Evolutionary conservation across 2,797 vertebrate genomes (phyloP).

Genomic region (Denticeps clupeoides): DNA sequence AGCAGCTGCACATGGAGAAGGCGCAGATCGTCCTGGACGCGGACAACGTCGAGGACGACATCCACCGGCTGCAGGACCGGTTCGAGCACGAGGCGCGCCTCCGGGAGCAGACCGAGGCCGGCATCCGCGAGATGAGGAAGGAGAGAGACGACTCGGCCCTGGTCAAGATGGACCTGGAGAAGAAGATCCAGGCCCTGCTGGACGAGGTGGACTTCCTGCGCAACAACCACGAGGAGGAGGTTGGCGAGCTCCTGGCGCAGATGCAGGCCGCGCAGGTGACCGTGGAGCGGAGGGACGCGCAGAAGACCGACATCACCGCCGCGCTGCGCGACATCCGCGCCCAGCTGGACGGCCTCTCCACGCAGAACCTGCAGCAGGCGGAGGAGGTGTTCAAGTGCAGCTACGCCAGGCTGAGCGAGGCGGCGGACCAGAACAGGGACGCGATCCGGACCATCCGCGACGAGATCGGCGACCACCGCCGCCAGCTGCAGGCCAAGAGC

Average conservation of each 20-base stretch:
- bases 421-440: conserved; percentile 90
- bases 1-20: conserved; percentile 68
- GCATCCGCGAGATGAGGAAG: conserved; percentile 63
- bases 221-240: conserved; percentile 71
- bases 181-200: conserved; percentile 69
- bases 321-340: conserved; percentile 75
- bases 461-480: conserved; percentile 87
- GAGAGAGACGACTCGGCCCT: conserved; percentile 65
- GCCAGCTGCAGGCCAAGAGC: conserved; percentile 89
- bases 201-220: conserved; percentile 71
- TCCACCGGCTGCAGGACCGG: conserved; percentile 68
- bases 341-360: conserved; percentile 78
- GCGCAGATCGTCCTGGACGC: conserved; percentile 68
- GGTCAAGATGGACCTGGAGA: conserved; percentile 67
- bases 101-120: conserved; percentile 63
- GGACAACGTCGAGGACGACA: conserved; percentile 72
- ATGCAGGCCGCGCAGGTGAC: conserved; percentile 70
- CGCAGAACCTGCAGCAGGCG: conserved; percentile 87
- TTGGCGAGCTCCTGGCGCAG: conserved; percentile 70
- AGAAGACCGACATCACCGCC: conserved; percentile 70
- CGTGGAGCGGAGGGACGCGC: conserved; percentile 69
- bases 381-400: conserved; percentile 87
- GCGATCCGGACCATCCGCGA: conserved; percentile 87
- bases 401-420: conserved; percentile 83
- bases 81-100: conserved; percentile 68